Base-by-base conservation (phyloP, 2,888 invertebrate genomes). In the Ferrisia virgata region DNA sequence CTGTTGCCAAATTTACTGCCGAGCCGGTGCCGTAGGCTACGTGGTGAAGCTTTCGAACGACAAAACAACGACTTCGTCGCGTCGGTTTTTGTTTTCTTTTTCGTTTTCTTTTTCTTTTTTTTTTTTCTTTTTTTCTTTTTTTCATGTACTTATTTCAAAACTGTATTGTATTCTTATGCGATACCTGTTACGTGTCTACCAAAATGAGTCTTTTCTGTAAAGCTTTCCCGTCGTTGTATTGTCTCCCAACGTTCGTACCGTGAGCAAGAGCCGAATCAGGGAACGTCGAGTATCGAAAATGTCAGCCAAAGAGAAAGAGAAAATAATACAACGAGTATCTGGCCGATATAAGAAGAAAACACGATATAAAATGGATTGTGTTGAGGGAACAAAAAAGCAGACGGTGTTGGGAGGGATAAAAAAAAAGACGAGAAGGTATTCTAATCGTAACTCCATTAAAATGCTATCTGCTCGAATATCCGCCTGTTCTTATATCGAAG, bases 401-500 rank as follows among this genome's bases (percentile, higher is more conserved):
- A 40, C 11, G 1, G 9, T 11, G 40, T 13, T 4, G 18, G 28
- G 64, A 28, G 15, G 11, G 22, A 15, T n/a, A n/a, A 64, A 64
- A 64, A 64, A 64, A 28, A 28, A 64, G 31, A 64, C 64, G 47
- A 64, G 28, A 64, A 64, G 58, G 58, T 64, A 64, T 64, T 64
- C 58, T 64, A 64, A 64, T 64, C 58, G 58, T 25, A 64, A 64
- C 58, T 64, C 58, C 58, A 64, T 64, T 64, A 64, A 64, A 64
- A 64, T 64, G 58, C 58, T 64, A 64, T 64, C 58, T 64, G 47
- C 58, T 22, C 22, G 58, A 64, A 64, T 64, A 64, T 64, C 58
- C 58, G 58, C 58, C 58, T 64, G 25, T 64, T 64, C 58, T 64
- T 64, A 64, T 64, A 64, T 64, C 28, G 58, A 64, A 64, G 28